phyloP scores from a whole-genome alignment of 2,797 vertebrate species.

The Pangasius sanitwongsei region DNA sequence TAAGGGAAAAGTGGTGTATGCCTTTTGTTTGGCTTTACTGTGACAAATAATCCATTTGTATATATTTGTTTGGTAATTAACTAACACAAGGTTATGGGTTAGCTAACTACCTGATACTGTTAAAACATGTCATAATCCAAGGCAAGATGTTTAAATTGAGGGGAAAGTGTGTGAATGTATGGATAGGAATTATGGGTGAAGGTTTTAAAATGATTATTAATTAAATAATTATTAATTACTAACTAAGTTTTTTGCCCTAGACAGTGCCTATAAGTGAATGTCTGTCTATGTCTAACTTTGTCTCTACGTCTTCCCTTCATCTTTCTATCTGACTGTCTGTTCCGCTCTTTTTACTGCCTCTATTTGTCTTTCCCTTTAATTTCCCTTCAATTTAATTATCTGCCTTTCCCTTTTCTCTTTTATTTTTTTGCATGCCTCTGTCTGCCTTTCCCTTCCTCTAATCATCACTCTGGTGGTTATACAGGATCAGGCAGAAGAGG shows the following conservation, averaged over 20 bases:
- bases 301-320: neutral
- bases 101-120: neutral
- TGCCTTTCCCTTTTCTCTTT: neutral
- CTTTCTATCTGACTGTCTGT: neutral
- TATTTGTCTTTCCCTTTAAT: neutral
- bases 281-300: neutral
- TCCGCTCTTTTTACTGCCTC: neutral
- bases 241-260: neutral
- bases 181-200: neutral
- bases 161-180: neutral
- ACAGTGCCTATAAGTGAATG: neutral
- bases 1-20: neutral
- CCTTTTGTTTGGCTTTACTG: neutral
- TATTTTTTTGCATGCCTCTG: neutral
- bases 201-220: neutral
- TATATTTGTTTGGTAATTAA: neutral
- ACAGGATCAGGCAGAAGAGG: constrained; percentile 3
- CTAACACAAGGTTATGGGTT: neutral
- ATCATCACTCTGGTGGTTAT: neutral
- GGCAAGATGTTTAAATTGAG: neutral
- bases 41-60: neutral
- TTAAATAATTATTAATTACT: neutral
- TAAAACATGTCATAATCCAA: neutral
- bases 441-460: neutral
- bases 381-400: neutral